Evolutionary conservation across 2,888 invertebrate genomes (phyloP), one percentile per base, ranked within the genome.

Genomic region (Leucoma salicis): DNA sequence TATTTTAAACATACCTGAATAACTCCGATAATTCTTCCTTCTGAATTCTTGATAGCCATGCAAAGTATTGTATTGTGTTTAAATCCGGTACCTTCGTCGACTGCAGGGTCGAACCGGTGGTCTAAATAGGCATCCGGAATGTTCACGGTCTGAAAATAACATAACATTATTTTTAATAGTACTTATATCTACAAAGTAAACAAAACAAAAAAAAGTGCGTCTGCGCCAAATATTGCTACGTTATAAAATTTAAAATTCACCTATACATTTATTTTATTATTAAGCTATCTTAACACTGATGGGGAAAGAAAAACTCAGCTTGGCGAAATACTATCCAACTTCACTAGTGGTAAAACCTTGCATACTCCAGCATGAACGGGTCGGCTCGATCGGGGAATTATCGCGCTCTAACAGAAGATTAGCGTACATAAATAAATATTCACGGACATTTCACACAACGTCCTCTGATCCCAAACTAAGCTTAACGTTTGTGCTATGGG

Each of bases 31-130:
- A 98, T 97, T 75, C 95, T 94, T 38, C 95, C 95, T 53, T 94
- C 93, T 0, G 97, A 96, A 84, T 97, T 98, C 86, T 97, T 97
- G 70, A 98, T 97, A 38, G 98, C 96, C 97, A 98, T 97, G 79
- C 98, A 98, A 18, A 98, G 92, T 59, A 98, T 95, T 53, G 95
- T 96, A 74, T 94, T 94, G 88, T 98, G 98, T 65, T 92, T 93
- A 89, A 97, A 98, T 47, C 92, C 93, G 28, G 93, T 93, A 38
- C 93, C 94, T 31, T 95, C 95, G 79, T 98, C 98, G 31, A 96
- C 96, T 25, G 94, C 93, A 0, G 94, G 91, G 86, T 98, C 98
- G 86, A 98, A 98, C 55, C 96, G 92, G 35, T 93, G 89, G 80
- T 98, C 98, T 57, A 94, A 93, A 75, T 97, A 97, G 29, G 97